Evolutionary conservation across 2,888 invertebrate species (phyloP).

Genomic region (Biston betularia): DNA sequence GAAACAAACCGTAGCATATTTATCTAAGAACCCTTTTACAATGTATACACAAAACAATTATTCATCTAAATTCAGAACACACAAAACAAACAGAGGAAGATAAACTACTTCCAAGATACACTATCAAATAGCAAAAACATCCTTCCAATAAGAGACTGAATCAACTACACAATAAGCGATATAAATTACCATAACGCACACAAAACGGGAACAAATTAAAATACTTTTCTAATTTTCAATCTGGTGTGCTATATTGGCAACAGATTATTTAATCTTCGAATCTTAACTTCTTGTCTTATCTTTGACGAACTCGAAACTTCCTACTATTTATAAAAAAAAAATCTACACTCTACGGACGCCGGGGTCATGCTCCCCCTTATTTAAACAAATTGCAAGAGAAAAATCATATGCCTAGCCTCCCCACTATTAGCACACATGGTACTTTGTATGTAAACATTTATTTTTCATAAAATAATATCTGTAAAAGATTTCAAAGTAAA

Average conservation of each 20-base stretch:
- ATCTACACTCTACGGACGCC: too few relatives aligned
- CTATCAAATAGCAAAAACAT: constrained; percentile 26
- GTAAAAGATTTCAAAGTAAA: too few relatives aligned
- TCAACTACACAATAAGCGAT: constrained; percentile 4
- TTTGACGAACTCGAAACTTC: too few relatives aligned
- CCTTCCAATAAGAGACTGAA: constrained; percentile 2
- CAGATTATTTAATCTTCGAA: too few relatives aligned
- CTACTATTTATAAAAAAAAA: too few relatives aligned
- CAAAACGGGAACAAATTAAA: not conserved
- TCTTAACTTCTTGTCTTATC: too few relatives aligned
- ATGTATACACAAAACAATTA: constrained; percentile 17
- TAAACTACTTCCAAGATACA: constrained; percentile 27
- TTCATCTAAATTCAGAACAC: constrained; percentile 23
- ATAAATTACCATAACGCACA: not conserved
- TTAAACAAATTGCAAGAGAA: too few relatives aligned
- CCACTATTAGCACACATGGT: too few relatives aligned
- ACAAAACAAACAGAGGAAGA: constrained; percentile 22
- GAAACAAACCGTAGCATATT: not conserved
- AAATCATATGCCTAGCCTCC: too few relatives aligned
- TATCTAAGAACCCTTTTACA: not conserved
- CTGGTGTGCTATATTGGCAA: not conserved
- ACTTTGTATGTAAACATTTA: too few relatives aligned
- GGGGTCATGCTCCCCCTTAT: too few relatives aligned
- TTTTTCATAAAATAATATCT: too few relatives aligned
- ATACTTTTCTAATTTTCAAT: not conserved